Conservation (phyloP, 2,113 vertebrate species). For the Corythornis cristatus region DNA sequence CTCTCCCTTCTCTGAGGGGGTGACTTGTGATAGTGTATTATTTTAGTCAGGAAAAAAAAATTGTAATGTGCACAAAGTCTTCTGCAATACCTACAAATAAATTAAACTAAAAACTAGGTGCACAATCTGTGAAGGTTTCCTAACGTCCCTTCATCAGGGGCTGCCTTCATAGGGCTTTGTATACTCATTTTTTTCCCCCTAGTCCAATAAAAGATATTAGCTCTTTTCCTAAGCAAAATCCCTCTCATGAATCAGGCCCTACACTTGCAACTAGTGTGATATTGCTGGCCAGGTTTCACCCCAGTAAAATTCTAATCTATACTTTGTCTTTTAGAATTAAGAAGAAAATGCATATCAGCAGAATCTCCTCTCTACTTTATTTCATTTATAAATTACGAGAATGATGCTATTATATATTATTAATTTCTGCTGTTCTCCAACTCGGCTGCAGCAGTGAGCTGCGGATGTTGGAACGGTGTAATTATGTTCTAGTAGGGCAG, state of each 20-base stretch:
- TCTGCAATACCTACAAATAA: constrained; percentile 19
- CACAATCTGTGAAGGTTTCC: constrained; percentile 12
- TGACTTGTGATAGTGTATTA: constrained; percentile 40
- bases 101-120: constrained; percentile 26
- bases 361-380: constrained; percentile 93
- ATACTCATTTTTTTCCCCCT: constrained; percentile 58
- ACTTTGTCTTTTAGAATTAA: constrained; percentile 84
- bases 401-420: constrained; percentile 99
- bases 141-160: constrained; percentile 24
- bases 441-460: constrained; percentile 85
- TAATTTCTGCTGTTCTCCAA: constrained; percentile 96
- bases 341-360: constrained; percentile 86
- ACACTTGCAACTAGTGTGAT: constrained; percentile 75
- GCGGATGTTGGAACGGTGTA: constrained; percentile 96
- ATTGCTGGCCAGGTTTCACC: constrained; percentile 77
- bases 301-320: constrained; percentile 83
- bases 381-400: constrained; percentile 99
- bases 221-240: constrained; percentile 76
- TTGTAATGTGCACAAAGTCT: neutral
- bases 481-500: constrained; percentile 99
- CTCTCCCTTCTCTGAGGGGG: constrained; percentile 10
- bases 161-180: constrained; percentile 66
- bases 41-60: constrained; percentile 24
- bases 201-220: constrained; percentile 75
- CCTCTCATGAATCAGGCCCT: constrained; percentile 72